Percentiles rank a stretch among this genome's conserved stretches.
phyloP scores from a whole-genome alignment of 2,888 invertebrate species.

The Gymnosoma rotundatum region DNA sequence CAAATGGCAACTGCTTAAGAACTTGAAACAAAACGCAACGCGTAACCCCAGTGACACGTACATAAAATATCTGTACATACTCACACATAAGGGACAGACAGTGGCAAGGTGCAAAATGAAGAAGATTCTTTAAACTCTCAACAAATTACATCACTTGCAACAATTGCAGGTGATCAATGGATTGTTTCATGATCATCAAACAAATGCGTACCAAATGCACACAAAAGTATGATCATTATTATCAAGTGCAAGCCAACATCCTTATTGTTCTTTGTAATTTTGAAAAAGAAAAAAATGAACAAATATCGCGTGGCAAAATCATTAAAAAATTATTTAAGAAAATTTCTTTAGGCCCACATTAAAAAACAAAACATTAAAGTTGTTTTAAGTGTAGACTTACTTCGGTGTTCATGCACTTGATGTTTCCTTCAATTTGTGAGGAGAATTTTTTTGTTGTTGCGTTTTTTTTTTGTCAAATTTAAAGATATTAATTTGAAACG shows the following conservation, averaged over 20 bases:
- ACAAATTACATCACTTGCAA: conserved; percentile 58
- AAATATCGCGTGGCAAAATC: conserved; percentile 70
- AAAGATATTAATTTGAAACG: conserved; percentile 61
- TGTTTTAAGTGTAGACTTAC: conserved; percentile 60
- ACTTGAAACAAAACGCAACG: conserved; percentile 13
- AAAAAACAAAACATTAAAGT: conserved; percentile 40
- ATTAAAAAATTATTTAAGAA: conserved; percentile 59
- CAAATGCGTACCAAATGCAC: conserved; percentile 47
- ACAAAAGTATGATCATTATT: conserved; percentile 38
- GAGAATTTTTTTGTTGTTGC: not conserved
- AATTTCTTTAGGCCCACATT: conserved; percentile 42
- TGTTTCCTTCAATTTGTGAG: conserved; percentile 30
- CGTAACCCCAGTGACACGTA: conserved; percentile 59
- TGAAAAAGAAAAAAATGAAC: not conserved
- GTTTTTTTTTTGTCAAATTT: conserved; percentile 63
- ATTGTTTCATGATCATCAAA: conserved; percentile 29
- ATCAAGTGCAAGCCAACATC: conserved; percentile 54
- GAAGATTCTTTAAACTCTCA: conserved; percentile 38
- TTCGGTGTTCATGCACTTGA: conserved; percentile 48
- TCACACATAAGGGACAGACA: conserved; percentile 1
- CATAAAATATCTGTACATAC: not conserved
- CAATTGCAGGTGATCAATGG: conserved; percentile 65
- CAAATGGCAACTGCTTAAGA: conserved; percentile 20
- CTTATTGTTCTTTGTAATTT: conserved; percentile 9
- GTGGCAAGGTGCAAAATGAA: conserved; percentile 65